Conservation (phyloP, 2,888 invertebrate species). For the Sphaerophoria taeniata region DNA sequence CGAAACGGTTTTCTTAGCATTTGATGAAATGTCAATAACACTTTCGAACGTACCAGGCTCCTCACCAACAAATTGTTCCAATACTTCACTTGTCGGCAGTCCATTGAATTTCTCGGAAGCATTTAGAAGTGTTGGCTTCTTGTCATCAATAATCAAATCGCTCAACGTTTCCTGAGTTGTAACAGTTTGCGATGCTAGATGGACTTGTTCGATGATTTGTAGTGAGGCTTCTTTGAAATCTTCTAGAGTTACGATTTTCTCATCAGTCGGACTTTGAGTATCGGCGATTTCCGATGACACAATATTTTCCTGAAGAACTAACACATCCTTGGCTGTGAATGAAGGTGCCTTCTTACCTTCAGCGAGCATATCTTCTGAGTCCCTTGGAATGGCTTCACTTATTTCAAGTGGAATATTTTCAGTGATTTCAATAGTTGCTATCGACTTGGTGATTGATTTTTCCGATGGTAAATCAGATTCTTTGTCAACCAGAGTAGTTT, state of each 20-base stretch:
- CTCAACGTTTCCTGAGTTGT: slow-evolving; percentile 49
- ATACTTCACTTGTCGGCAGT: slow-evolving; percentile 77
- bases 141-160: slow-evolving; percentile 22
- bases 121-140: slow-evolving; percentile 75
- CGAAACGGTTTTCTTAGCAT: slow-evolving; percentile 85
- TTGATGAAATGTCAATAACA: slow-evolving; percentile 83
- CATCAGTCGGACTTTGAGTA: slow-evolving; percentile 86
- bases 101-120: slow-evolving; percentile 83
- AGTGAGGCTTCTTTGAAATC: slow-evolving; percentile 85
- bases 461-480: slow-evolving; percentile 85
- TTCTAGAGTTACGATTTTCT: slow-evolving; percentile 83
- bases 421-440: slow-evolving; percentile 78
- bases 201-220: slow-evolving; percentile 86
- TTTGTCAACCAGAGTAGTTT: slow-evolving; percentile 87
- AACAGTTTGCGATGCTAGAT: slow-evolving; percentile 82
- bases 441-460: slow-evolving; percentile 80
- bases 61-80: slow-evolving; percentile 85
- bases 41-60: slow-evolving; percentile 85
- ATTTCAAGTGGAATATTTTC: slow-evolving; percentile 81
- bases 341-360: slow-evolving; percentile 44
- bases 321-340: slow-evolving; percentile 80
- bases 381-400: slow-evolving; percentile 55
- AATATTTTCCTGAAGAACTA: slow-evolving; percentile 85
- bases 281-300: slow-evolving; percentile 85
- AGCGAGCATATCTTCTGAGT: slow-evolving; percentile 74